Percentiles rank a stretch among this genome's conserved stretches.
phyloP scores from a whole-genome alignment of 2,888 invertebrate genomes.

The Stenodema calcarata region DNA sequence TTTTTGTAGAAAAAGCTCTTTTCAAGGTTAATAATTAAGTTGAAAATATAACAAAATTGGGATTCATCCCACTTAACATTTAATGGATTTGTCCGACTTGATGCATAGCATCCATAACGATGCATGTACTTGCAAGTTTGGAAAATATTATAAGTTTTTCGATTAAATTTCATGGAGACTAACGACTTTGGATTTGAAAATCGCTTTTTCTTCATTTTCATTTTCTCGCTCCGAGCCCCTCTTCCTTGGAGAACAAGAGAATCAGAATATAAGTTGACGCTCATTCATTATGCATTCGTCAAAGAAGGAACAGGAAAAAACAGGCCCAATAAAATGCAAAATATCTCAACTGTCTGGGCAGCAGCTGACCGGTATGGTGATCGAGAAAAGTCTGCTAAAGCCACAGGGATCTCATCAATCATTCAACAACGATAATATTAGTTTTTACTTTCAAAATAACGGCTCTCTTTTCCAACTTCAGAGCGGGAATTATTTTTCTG shows the following conservation, averaged over 20 bases:
- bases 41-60: too few relatives aligned
- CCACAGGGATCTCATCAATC: constrained; percentile 21
- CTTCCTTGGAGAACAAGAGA: not conserved
- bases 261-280: not conserved
- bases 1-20: too few relatives aligned
- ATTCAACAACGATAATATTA: constrained; percentile 35
- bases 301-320: constrained; percentile 15
- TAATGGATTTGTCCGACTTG: too few relatives aligned
- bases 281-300: constrained; percentile 32
- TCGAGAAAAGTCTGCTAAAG: not conserved
- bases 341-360: constrained; percentile 27
- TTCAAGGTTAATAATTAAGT: too few relatives aligned
- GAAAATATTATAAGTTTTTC: too few relatives aligned
- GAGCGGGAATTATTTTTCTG: not conserved
- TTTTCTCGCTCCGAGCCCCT: not conserved
- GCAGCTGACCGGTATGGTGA: constrained; percentile 39
- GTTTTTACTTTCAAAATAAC: not conserved
- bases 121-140: too few relatives aligned
- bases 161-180: too few relatives aligned
- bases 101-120: too few relatives aligned
- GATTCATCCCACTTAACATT: too few relatives aligned
- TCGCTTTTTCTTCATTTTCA: not conserved
- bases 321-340: constrained; percentile 46
- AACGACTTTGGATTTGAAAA: too few relatives aligned
- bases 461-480: not conserved